Conservation (phyloP, 2,797 vertebrate species). For the Chaenodraco wilsoni region DNA sequence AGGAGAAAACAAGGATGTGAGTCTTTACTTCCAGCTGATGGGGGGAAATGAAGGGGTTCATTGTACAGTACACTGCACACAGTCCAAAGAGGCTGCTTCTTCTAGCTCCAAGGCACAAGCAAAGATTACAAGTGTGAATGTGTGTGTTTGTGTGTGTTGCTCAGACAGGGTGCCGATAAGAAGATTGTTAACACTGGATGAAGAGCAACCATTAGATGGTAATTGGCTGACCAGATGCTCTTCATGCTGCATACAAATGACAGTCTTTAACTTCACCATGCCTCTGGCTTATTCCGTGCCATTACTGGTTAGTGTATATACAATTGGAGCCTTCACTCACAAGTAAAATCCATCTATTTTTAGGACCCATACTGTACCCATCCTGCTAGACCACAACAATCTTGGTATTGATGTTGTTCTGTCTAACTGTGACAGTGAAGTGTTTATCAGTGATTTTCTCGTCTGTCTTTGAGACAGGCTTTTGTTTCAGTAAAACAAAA, state of each 20-base stretch:
- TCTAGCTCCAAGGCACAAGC: conserved; percentile 40
- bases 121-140: conserved; percentile 44
- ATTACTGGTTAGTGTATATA: conserved; percentile 42
- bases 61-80: conserved; percentile 52
- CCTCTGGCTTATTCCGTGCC: conserved; percentile 41
- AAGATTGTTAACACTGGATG: conserved; percentile 73
- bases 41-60: conserved; percentile 52
- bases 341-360: conserved; percentile 25
- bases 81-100: conserved; percentile 32
- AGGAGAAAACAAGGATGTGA: conserved; percentile 25
- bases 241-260: conserved; percentile 72
- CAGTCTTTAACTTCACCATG: conserved; percentile 64
- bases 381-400: not conserved
- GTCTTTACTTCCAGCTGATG: conserved; percentile 48
- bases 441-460: conserved; percentile 17
- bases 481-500: conserved; percentile 15
- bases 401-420: conserved; percentile 2
- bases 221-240: conserved; percentile 79
- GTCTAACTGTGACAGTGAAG: conserved; percentile 18
- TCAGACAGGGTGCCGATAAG: conserved; percentile 58
- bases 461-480: conserved; percentile 19
- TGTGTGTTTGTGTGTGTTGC: conserved; percentile 22
- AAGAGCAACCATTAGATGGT: conserved; percentile 75
- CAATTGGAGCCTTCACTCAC: conserved; percentile 42
- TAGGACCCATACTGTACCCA: not conserved